Conservation (phyloP, 2,113 vertebrate species). For the Zapornia atra region DNA sequence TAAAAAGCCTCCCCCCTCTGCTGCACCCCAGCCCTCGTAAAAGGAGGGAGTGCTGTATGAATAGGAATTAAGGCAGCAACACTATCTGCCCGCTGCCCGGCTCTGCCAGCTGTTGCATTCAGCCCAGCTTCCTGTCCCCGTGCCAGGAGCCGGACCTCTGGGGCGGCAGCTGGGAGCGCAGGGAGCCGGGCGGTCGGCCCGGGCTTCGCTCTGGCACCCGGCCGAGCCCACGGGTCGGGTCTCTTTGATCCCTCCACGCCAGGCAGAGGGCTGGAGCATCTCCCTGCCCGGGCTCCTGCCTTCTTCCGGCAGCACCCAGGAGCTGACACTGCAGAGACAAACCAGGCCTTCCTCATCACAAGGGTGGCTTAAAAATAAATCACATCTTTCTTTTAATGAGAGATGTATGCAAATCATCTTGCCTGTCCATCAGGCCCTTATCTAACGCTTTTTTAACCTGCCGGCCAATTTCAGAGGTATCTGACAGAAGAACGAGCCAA, state of each 20-base stretch:
- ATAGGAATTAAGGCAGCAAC: slow-evolving; percentile 25
- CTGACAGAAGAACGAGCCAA: neutral
- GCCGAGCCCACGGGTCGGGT: neutral
- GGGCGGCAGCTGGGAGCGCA: slow-evolving; percentile 51
- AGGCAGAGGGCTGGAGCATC: neutral
- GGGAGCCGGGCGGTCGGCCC: neutral
- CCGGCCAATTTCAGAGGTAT: neutral
- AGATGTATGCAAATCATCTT: neutral
- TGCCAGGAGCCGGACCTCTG: slow-evolving; percentile 46
- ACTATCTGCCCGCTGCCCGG: neutral
- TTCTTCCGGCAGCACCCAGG: neutral
- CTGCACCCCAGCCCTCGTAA: neutral
- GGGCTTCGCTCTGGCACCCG: neutral
- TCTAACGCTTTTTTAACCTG: neutral
- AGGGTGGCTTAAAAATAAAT: neutral
- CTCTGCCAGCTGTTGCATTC: slow-evolving; percentile 74
- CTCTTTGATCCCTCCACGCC: neutral
- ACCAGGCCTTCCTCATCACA: neutral
- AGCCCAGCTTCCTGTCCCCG: slow-evolving; percentile 44
- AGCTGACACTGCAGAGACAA: neutral
- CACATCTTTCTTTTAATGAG: neutral
- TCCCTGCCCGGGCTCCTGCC: neutral
- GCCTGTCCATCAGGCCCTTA: neutral
- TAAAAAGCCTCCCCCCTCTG: neutral
- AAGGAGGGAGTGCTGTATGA: slow-evolving; percentile 41